These are phyloP conservation scores for Cherax quadricarinatus DNA, from an alignment of 1,140 invertebrate genomes.

Conservation along the genomic window DNA sequence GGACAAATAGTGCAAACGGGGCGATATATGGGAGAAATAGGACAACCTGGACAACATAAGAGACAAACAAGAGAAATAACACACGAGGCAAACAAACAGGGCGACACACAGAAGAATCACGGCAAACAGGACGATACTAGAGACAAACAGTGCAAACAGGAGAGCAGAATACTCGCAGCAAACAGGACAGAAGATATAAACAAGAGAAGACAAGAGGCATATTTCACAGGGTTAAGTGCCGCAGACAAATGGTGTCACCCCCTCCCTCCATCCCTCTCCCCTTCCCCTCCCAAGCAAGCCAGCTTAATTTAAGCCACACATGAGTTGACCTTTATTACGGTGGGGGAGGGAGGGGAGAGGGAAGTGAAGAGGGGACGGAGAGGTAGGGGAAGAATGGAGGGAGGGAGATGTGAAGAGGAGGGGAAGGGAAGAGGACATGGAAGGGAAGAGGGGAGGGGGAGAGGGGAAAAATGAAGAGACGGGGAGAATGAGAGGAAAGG, in stretches of 20 bases:
- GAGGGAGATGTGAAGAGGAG: background rate
- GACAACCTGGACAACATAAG: too few species aligned
- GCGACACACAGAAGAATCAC: too few species aligned
- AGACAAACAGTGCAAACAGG: too few species aligned
- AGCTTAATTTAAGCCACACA: constrained; percentile 2
- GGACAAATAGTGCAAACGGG: too few species aligned
- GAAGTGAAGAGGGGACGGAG: background rate
- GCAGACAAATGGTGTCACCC: background rate
- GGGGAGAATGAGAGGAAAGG: too few species aligned
- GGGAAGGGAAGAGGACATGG: background rate
- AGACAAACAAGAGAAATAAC: too few species aligned
- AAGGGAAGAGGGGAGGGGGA: background rate
- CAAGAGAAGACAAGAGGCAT: background rate
- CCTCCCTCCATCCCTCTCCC: background rate
- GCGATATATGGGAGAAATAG: too few species aligned
- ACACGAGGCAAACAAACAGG: too few species aligned
- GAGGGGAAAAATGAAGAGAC: too few species aligned
- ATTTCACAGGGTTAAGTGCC: background rate
- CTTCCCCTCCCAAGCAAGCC: background rate
- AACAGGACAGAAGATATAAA: too few species aligned
- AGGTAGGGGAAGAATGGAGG: background rate
- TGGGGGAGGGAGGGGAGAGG: background rate
- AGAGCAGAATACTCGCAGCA: too few species aligned
- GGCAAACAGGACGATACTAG: too few species aligned
- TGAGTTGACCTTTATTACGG: constrained; percentile 5